phyloP scores from a whole-genome alignment of 2,888 invertebrate species.

The Cremastinae sp. region DNA sequence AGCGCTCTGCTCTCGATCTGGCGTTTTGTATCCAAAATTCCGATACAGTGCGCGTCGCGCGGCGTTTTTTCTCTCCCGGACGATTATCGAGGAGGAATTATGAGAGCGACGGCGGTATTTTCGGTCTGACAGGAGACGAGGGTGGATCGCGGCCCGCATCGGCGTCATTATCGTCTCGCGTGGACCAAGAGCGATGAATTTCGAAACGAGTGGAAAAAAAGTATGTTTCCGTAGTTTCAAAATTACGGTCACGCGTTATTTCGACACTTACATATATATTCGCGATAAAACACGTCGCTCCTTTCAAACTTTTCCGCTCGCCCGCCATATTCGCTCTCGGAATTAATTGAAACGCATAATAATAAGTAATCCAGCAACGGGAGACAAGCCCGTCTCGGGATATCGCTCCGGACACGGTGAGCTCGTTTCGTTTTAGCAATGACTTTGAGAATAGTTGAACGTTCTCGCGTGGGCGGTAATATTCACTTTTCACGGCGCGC shows the following conservation, averaged over 20 bases:
- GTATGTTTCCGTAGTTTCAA: conserved; percentile 68
- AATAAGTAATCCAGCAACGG: background rate
- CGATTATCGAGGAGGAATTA: conserved; percentile 40
- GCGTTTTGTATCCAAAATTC: conserved; percentile 34
- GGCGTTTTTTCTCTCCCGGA: conserved; percentile 20
- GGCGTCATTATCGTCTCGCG: conserved; percentile 70
- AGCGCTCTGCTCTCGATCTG: conserved; percentile 44
- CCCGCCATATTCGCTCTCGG: too few relatives aligned
- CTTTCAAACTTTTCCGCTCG: too few relatives aligned
- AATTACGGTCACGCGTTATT: conserved; percentile 69
- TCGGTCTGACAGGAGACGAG: conserved; percentile 68
- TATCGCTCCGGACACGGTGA: background rate
- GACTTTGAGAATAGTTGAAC: conserved; percentile 61
- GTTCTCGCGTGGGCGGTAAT: conserved; percentile 63
- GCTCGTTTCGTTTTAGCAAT: conserved; percentile 37
- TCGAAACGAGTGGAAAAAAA: conserved; percentile 11
- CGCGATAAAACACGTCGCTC: too few relatives aligned
- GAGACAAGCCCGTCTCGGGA: background rate
- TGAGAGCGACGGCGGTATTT: conserved; percentile 43
- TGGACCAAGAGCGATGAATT: conserved; percentile 11
- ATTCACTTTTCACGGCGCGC: conserved; percentile 65
- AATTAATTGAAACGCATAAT: background rate
- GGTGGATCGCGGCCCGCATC: conserved; percentile 67
- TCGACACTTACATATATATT: too few relatives aligned
- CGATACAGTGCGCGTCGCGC: background rate